Evolutionary conservation across 1,140 invertebrate genomes (phyloP), one percentile per base, ranked within the genome.

Genomic region (Pteromalus puparum): DNA sequence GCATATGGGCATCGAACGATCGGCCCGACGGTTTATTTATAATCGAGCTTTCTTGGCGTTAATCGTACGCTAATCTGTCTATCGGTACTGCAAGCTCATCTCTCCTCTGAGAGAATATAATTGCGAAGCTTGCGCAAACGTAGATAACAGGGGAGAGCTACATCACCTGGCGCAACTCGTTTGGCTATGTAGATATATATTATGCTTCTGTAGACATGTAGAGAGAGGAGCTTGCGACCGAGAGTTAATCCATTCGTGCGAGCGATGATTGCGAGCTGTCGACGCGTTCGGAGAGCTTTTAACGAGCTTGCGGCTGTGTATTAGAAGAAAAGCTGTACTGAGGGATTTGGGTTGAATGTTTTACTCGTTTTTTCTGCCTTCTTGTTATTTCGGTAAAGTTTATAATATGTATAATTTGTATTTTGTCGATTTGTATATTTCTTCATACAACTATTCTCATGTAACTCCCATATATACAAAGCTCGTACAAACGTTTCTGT

Each of bases 21-120:
- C 68, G 24, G 38, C 38, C 38, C 15, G 15, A 21, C 30, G 34
- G 30, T 76, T 76, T 76, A 76, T 76, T 76, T 76, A 24, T 76
- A 76, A 48, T 24, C 73, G 73, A n/a, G 42, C 73, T 75, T 76
- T 76, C 74, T 76, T 76, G 74, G 74, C 74, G 74, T 48, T 53
- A 76, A 76, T 76, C 42, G 68, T 7, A 9, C 24, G 26, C 26
- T 70, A 26, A 28, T 48, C 15, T 18, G 30, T n/a, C 72, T 42
- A 42, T 74, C 72, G 72, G 68, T 42, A 42, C 6, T 21, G 53
- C 53, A 61, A 61, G 53, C 46, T 48, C 46, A 1, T 18, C 46
- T 15, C 46, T 48, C 46, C 12, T 18, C 46, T 15, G 7, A 4
- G 13, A 1, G 21, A 74, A 74, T 74, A 74, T 38, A 74, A 74